These are phyloP conservation scores for Parnassius mnemosyne DNA, from an alignment of 2,888 invertebrate genomes.

Conservation along the genomic window DNA sequence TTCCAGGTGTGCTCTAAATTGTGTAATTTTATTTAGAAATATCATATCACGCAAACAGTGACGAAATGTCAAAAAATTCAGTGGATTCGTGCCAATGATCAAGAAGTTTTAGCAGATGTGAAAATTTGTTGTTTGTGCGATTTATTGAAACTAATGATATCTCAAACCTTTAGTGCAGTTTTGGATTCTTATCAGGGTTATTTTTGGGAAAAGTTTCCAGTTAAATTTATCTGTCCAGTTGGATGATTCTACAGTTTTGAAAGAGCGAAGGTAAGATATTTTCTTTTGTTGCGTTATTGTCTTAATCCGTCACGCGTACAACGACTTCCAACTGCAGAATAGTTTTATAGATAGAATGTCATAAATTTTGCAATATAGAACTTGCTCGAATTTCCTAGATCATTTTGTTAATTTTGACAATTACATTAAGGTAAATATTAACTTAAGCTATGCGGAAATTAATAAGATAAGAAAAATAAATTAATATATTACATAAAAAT, in stretches of 20 bases:
- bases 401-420: too few species aligned
- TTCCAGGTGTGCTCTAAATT: conserved; percentile 11
- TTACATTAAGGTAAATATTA: too few species aligned
- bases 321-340: conserved; percentile 21
- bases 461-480: too few species aligned
- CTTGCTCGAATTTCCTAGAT: background rate
- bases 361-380: conserved; percentile 2
- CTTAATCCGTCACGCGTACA: conserved; percentile 35
- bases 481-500: too few species aligned
- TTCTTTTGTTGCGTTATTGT: conserved; percentile 53
- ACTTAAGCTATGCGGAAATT: too few species aligned
- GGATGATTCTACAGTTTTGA: conserved; percentile 65
- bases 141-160: conserved; percentile 48
- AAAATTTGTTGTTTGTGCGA: conserved; percentile 52
- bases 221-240: conserved; percentile 38
- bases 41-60: conserved; percentile 46
- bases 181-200: conserved; percentile 30
- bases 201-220: conserved; percentile 31
- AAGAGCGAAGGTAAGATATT: conserved; percentile 60
- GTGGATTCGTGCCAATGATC: conserved; percentile 69
- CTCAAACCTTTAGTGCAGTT: conserved; percentile 37
- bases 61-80: conserved; percentile 74
- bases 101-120: conserved; percentile 53
- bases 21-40: conserved; percentile 29
- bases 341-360: conserved; percentile 1